Conservation (phyloP, 2,888 invertebrate species). For the Eurytoma californica region DNA sequence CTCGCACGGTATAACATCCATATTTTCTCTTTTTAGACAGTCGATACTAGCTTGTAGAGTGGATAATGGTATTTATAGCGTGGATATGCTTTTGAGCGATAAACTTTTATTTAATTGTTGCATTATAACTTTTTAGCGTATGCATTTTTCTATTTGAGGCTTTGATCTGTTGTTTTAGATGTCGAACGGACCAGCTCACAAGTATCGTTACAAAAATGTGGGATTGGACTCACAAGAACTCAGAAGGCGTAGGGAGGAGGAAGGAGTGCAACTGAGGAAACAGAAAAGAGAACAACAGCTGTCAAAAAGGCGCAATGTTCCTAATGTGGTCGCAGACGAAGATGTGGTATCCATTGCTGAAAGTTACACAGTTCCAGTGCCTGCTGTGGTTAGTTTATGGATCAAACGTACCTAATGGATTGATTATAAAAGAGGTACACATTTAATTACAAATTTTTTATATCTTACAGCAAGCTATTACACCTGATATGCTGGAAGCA, state of each 20-base stretch:
- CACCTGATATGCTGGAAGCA: constrained; percentile 89
- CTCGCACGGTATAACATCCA: background rate
- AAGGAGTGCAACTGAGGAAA: constrained; percentile 96
- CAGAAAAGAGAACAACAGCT: constrained; percentile 96
- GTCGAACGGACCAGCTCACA: constrained; percentile 86
- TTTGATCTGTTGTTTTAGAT: constrained; percentile 76
- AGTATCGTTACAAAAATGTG: constrained; percentile 95
- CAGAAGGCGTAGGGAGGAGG: constrained; percentile 93
- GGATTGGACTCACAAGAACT: constrained; percentile 94
- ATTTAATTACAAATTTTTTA: constrained; percentile 1
- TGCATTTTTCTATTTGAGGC: too few relatives aligned
- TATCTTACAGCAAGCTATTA: constrained; percentile 78
- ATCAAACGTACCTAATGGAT: background rate
- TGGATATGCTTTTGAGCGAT: too few relatives aligned
- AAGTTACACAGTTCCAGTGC: constrained; percentile 60
- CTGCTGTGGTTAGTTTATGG: constrained; percentile 24
- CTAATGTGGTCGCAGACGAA: constrained; percentile 69
- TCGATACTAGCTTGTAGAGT: background rate
- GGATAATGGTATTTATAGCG: background rate
- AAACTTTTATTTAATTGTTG: too few relatives aligned
- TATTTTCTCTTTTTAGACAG: constrained; percentile 32
- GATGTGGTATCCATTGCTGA: constrained; percentile 66
- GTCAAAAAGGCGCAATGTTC: constrained; percentile 93
- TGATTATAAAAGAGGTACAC: constrained; percentile 1
- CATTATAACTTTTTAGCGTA: too few relatives aligned